Percentiles rank a stretch among this genome's conserved stretches.
Conservation (phyloP, 2,113 vertebrate genomes). For the Heterotilapia buettikoferi region DNA sequence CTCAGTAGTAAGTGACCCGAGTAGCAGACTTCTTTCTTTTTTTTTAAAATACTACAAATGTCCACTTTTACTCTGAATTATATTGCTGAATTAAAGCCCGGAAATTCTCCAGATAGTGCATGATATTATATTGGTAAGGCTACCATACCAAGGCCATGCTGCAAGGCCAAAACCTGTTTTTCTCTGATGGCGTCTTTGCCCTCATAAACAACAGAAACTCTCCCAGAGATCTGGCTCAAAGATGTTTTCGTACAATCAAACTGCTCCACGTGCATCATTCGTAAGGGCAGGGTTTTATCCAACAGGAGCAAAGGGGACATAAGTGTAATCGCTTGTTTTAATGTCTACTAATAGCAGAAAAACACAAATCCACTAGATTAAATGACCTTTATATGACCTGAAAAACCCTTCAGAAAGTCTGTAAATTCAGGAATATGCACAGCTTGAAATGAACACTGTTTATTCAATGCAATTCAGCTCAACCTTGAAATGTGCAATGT, state of each 20-base stretch:
- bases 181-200: background rate
- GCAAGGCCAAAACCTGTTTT: background rate
- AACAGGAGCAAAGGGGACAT: background rate
- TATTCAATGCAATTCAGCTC: background rate
- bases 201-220: background rate
- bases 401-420: background rate
- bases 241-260: slow-evolving; percentile 2
- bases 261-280: background rate
- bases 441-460: background rate
- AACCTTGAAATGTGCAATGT: background rate
- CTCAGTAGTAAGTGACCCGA: background rate
- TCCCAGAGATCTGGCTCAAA: background rate
- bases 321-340: background rate
- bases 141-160: slow-evolving; percentile 13
- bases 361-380: background rate
- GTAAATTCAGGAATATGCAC: background rate
- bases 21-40: background rate
- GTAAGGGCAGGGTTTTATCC: background rate
- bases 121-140: background rate
- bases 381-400: background rate
- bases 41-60: background rate
- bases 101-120: background rate
- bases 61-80: background rate
- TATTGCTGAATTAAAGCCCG: background rate
- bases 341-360: background rate